Evolutionary conservation across 2,113 vertebrate species (phyloP).

Genomic region (Hemiprocne comata): DNA sequence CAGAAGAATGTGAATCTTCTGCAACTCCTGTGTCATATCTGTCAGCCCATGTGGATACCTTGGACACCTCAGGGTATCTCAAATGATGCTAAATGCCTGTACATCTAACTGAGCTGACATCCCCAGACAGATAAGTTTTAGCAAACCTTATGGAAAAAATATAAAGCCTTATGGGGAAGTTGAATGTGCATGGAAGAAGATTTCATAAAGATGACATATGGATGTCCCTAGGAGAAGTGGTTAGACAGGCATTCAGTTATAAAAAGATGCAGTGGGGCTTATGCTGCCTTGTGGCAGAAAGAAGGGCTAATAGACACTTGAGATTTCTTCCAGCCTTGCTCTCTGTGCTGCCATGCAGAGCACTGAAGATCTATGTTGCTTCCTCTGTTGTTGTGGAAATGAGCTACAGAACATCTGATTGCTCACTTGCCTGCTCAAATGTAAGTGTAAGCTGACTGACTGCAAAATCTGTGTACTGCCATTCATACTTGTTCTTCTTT

Average conservation of each 20-base stretch:
- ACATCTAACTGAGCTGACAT: background rate
- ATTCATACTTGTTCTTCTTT: constrained; percentile 38
- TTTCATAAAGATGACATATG: background rate
- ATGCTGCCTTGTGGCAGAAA: background rate
- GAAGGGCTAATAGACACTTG: background rate
- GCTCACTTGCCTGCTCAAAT: constrained; percentile 27
- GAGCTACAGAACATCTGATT: background rate
- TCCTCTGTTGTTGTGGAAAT: background rate
- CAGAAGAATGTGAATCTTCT: background rate
- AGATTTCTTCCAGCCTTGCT: background rate
- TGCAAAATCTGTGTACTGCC: background rate
- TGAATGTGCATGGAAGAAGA: background rate
- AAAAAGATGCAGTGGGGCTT: background rate
- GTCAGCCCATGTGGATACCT: background rate
- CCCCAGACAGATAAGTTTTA: background rate
- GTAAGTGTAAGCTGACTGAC: background rate
- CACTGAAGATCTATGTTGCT: background rate
- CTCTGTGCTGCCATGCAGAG: background rate
- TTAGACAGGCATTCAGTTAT: background rate
- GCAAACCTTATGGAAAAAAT: background rate
- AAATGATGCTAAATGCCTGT: background rate
- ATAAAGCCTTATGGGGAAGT: background rate
- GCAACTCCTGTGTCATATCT: background rate
- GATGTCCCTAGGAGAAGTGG: background rate
- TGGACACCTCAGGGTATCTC: background rate